A percentile compares a stretch with the other conserved stretches of the same genome.
Conservation (phyloP, 2,113 vertebrate genomes). For the Planiliza haematocheilus region DNA sequence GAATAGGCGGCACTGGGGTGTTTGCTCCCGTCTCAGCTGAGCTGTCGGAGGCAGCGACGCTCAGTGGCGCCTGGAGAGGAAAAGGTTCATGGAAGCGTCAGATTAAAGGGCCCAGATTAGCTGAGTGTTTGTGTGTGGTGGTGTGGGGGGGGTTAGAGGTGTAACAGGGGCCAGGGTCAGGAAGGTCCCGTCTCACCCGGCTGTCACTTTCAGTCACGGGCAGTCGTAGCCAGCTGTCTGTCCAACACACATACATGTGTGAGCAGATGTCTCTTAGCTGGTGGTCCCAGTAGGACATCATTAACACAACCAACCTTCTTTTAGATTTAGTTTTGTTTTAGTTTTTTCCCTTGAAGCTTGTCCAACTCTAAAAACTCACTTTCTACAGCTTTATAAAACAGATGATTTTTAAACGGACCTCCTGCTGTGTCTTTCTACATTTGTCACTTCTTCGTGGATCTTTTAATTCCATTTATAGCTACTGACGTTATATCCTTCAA, state of each 20-base stretch:
- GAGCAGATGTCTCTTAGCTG: conserved; percentile 50
- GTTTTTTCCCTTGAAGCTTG: no score
- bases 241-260: conserved; percentile 48
- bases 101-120: conserved; percentile 61
- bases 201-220: conserved; percentile 55
- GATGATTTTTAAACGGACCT: no score
- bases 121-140: background rate
- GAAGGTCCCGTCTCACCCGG: conserved; percentile 47
- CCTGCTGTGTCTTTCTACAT: no score
- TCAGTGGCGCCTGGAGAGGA: conserved; percentile 36
- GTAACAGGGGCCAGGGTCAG: no score
- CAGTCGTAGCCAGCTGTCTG: conserved; percentile 51
- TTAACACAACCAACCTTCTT: no score
- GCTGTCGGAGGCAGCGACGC: conserved; percentile 17
- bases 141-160: conserved; percentile 10
- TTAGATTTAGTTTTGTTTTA: no score
- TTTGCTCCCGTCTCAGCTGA: conserved; percentile 37
- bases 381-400: no score
- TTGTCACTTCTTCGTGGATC: no score
- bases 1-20: conserved; percentile 1
- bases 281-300: conserved; percentile 55
- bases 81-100: conserved; percentile 36
- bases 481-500: no score
- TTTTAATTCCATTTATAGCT: no score
- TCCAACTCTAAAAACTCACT: no score